Evolutionary conservation across 2,888 invertebrate genomes (phyloP), one percentile per base, ranked within the genome.

Genomic region (Tromatobia lineatoria): DNA sequence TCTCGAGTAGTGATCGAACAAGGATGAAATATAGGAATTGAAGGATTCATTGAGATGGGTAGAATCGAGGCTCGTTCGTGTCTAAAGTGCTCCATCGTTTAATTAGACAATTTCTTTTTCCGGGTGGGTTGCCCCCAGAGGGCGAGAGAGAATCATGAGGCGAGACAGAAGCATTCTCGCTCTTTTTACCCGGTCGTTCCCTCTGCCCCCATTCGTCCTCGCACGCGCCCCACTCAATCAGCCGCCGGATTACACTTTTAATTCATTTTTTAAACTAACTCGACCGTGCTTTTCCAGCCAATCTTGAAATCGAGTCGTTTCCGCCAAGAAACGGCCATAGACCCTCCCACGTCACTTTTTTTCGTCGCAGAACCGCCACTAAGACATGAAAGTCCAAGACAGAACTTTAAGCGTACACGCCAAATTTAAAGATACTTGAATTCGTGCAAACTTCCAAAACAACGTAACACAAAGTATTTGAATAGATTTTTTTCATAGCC

Each of bases 21-120:
- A 78, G 67, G 61, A 70, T 45, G 57, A 79, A 66, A 57, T 69
- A 71, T 75, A 71, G 52, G 34, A 71, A 70, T 74, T 20, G 80
- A 25, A 78, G 73, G 78, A 81, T 84, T 78, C 69, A 75, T 81
- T 66, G 81, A 57, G 74, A 78, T 57, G 78, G 64, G 80, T 47
- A 66, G 64, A 81, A 84, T 84, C 81, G 71, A 81, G 80, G 81
- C 83, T 64, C 77, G 80, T 66, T 74, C 83, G 80, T 81, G 81
- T 84, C 78, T 66, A 78, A 84, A 84, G 84, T 84, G 45, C 88
- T 87, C 89, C 89, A 91, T 89, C 92, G 84, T 93, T 93, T 93
- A 93, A 93, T 93, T 93, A 92, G 93, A 92, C 90, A 90, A 90
- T 91, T 93, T 91, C 91, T 91, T 87, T 87, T 61, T 61, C 3